phyloP scores from a whole-genome alignment of 2,797 vertebrate species.

The Cyprinella venusta region DNA sequence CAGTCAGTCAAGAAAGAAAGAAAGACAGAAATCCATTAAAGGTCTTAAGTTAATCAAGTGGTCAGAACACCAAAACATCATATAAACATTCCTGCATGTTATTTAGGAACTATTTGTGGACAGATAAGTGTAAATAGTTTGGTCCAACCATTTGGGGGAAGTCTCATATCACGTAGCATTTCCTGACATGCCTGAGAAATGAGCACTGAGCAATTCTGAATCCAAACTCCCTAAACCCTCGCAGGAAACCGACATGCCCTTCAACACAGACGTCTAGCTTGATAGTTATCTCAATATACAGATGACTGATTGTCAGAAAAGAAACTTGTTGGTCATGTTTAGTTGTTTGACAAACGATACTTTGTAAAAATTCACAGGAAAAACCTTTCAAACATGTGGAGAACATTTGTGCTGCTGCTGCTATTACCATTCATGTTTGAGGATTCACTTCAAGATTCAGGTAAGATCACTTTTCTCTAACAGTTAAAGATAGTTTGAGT shows the following conservation, averaged over 20 bases:
- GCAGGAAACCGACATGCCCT: conserved; percentile 51
- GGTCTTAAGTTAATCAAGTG: not conserved
- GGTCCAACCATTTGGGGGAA: not conserved
- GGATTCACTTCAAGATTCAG: conserved; percentile 47
- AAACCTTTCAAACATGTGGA: conserved; percentile 48
- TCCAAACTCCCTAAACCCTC: conserved; percentile 15
- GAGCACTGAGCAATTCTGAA: conserved; percentile 16
- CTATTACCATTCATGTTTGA: conserved; percentile 40
- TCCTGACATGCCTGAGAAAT: conserved; percentile 40
- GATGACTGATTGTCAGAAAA: not conserved
- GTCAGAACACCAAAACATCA: not conserved
- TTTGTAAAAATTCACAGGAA: not conserved
- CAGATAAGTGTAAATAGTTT: not conserved
- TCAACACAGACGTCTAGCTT: too few species aligned
- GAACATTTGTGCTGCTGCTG: conserved; percentile 47
- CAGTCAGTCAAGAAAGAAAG: not conserved
- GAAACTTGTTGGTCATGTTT: not conserved
- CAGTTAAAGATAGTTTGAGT: not conserved
- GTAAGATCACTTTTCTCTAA: conserved; percentile 49
- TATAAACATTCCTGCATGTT: not conserved
- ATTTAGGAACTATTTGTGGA: not conserved
- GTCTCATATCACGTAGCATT: conserved; percentile 7
- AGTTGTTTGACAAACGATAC: not conserved
- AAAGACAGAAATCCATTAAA: not conserved
- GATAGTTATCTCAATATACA: not conserved